Evolutionary conservation across 2,797 vertebrate genomes (phyloP).

Genomic region (Pempheris klunzingeri): DNA sequence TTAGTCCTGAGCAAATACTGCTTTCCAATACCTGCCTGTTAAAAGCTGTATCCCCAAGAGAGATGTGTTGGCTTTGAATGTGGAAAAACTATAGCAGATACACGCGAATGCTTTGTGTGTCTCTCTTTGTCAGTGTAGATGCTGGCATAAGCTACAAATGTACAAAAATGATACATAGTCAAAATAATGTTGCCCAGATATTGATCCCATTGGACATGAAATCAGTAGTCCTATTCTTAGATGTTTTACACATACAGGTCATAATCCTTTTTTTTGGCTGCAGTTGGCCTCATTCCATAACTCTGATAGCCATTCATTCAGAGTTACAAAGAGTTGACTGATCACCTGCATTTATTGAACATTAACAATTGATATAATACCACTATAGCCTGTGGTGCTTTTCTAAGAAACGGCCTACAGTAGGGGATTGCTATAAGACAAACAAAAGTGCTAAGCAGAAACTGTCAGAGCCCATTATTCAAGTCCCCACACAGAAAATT

Average conservation of each 20-base stretch:
- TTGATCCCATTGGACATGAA: constrained; percentile 37
- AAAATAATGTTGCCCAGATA: constrained; percentile 27
- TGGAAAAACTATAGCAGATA: constrained; percentile 24
- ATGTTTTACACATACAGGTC: constrained; percentile 34
- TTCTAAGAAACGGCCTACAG: constrained; percentile 13
- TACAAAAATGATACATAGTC: constrained; percentile 17
- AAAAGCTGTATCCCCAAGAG: constrained; percentile 43
- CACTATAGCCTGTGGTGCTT: background rate
- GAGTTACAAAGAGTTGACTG: background rate
- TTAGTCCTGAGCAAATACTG: constrained; percentile 51
- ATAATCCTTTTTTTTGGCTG: constrained; percentile 18
- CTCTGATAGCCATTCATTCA: background rate
- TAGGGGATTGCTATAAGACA: constrained; percentile 32
- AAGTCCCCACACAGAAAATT: constrained; percentile 40
- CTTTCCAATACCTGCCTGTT: constrained; percentile 60
- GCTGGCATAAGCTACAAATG: constrained; percentile 9
- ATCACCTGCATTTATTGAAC: constrained; percentile 25
- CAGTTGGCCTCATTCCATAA: constrained; percentile 2
- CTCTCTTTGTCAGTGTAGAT: background rate
- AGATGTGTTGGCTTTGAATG: constrained; percentile 22
- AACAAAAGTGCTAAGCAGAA: constrained; percentile 62
- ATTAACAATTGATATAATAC: background rate
- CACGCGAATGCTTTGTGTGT: constrained; percentile 4
- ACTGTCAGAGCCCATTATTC: constrained; percentile 63
- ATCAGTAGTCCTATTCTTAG: constrained; percentile 20